Base-by-base conservation (phyloP, 2,888 invertebrate species). In the Fabriciana adippe region DNA sequence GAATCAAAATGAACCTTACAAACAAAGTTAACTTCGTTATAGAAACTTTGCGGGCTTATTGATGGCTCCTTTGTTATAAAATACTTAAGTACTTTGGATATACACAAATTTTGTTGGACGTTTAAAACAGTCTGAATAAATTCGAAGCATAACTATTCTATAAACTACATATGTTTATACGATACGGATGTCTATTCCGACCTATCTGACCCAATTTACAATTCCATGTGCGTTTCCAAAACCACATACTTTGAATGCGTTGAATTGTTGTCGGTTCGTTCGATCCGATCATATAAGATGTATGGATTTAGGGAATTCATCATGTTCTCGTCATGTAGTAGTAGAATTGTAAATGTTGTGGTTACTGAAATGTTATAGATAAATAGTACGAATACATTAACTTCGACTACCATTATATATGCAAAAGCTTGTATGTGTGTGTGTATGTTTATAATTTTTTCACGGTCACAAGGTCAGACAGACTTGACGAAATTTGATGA, bases 1-100 rank as follows among this genome's bases (percentile, higher is more conserved):
- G 78, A 82, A 84, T 80, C 83, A 82, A 76, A 81, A 79, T 76
- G 74, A 75, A 73, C 72, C 71, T 70, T 66, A 73, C 72, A 78
- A 78, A 73, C 72, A 79, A 78, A 65, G 70, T 73, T 72, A 75
- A 79, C 76, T 79, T 81, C 72, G 73, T 78, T 80, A 63, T n/a
- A 73, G 71, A 74, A 79, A 78, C 76, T 80, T 79, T 74, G 72
- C 72, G 68, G 70, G 70, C 67, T 70, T 72, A 73, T 73, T 71
- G 73, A 74, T 73, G 68, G 72, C 62, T 63, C 68, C 63, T 69
- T 73, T 73, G 71, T 75, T 66, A 48, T 56, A 50, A 60, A 66
- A 71, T 61, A 63, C 55, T 64, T 67, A 63, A 45, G 66, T 68
- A 61, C 51, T 50, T 51, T 41, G 61, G 35, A 51, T 41, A 35